phyloP scores from a whole-genome alignment of 2,888 invertebrate genomes.

The Eudasyphora cyanicolor region DNA sequence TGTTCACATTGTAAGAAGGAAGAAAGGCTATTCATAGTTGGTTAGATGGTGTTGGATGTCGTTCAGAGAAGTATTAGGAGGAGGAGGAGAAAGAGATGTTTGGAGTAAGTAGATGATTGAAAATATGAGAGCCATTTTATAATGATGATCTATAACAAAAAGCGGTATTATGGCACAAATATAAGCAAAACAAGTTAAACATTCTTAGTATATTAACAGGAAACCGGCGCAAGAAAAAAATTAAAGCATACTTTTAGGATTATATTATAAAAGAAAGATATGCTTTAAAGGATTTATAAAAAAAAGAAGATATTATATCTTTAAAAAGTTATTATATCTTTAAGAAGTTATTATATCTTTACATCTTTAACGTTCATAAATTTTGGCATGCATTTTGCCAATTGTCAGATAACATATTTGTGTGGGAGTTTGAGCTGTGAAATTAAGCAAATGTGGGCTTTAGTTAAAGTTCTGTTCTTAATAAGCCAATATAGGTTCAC shows the following conservation, averaged over 20 bases:
- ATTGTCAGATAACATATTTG: slow-evolving; percentile 3
- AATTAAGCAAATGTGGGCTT: not conserved
- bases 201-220: not conserved
- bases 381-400: slow-evolving; percentile 27
- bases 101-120: slow-evolving; percentile 11
- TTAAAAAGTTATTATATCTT: too few species aligned
- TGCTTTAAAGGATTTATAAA: not conserved
- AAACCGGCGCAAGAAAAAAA: slow-evolving; percentile 29
- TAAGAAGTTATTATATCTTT: too few species aligned
- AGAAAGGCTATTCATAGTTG: slow-evolving; percentile 2
- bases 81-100: not conserved
- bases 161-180: slow-evolving; percentile 1
- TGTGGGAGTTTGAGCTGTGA: not conserved
- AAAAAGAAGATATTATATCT: not conserved
- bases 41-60: too few species aligned
- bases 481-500: not conserved
- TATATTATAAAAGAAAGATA: not conserved
- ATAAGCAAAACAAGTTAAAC: not conserved
- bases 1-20: not conserved
- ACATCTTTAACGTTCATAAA: not conserved
- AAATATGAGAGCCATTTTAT: slow-evolving; percentile 21
- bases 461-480: slow-evolving; percentile 13
- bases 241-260: not conserved
- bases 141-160: slow-evolving; percentile 16
- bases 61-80: too few species aligned